Evolutionary conservation across 2,113 vertebrate species (phyloP).

Genomic region (Brachypteracias leptosomus): DNA sequence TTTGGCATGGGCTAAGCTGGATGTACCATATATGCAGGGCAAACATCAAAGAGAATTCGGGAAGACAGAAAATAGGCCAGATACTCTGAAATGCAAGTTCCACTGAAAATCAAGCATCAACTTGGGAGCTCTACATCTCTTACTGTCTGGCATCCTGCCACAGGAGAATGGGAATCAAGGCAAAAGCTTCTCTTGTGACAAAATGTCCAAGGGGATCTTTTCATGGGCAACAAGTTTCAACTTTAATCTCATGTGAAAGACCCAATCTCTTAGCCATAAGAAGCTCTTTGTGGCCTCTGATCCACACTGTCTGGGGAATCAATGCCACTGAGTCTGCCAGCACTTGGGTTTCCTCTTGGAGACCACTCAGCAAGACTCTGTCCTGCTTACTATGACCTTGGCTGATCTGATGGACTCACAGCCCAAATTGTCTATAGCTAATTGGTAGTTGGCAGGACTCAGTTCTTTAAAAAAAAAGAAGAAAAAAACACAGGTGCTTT

Average conservation of each 20-base stretch:
- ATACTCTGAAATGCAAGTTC: neutral
- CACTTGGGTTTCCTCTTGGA: neutral
- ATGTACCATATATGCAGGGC: neutral
- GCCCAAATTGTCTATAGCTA: neutral
- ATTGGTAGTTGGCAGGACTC: rapidly evolving
- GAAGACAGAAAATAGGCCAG: neutral
- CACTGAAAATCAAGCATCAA: neutral
- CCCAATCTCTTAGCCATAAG: too few relatives aligned
- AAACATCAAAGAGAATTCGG: neutral
- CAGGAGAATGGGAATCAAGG: neutral
- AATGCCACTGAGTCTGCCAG: neutral
- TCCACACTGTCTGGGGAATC: neutral
- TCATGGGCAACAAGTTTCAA: neutral
- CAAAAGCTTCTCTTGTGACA: neutral
- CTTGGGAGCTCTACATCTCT: neutral
- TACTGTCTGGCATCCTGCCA: neutral
- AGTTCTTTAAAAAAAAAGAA: neutral
- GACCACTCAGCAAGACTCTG: neutral
- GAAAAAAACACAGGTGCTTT: rapidly evolving
- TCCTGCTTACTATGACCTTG: neutral
- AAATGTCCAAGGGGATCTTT: neutral
- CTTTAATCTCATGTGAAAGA: neutral
- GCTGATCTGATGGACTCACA: neutral
- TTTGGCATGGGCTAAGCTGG: neutral
- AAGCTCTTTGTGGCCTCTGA: neutral